Evolutionary conservation across 2,797 vertebrate genomes (phyloP).

Genomic region (Okamejei kenojei): DNA sequence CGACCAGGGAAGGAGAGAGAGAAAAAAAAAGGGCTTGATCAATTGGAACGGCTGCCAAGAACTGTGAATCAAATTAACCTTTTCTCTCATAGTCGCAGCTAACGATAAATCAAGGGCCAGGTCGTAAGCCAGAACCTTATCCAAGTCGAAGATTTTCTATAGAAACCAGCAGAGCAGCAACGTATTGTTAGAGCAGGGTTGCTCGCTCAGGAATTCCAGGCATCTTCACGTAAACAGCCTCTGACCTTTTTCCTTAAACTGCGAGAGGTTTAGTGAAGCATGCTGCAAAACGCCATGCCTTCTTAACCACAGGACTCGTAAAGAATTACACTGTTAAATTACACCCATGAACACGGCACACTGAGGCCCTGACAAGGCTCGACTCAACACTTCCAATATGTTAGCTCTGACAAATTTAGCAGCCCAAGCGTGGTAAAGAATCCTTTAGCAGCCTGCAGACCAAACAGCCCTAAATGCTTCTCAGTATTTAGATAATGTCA

Average conservation of each 20-base stretch:
- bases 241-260: slow-evolving; percentile 27
- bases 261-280: slow-evolving; percentile 30
- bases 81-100: slow-evolving; percentile 35
- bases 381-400: slow-evolving; percentile 29
- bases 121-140: slow-evolving; percentile 38
- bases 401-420: slow-evolving; percentile 10
- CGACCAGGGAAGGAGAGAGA: slow-evolving; percentile 26
- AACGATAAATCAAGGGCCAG: slow-evolving; percentile 40
- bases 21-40: slow-evolving; percentile 39
- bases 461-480: slow-evolving; percentile 13
- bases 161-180: slow-evolving; percentile 12
- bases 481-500: slow-evolving; percentile 33
- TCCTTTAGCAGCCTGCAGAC: not conserved
- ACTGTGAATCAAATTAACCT: slow-evolving; percentile 44
- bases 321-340: slow-evolving; percentile 38
- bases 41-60: slow-evolving; percentile 39
- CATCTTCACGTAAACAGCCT: slow-evolving; percentile 36
- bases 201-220: slow-evolving; percentile 32
- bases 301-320: slow-evolving; percentile 37
- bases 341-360: slow-evolving; percentile 12
- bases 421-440: slow-evolving; percentile 6
- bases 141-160: slow-evolving; percentile 28
- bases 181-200: slow-evolving; percentile 2
- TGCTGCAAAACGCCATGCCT: slow-evolving; percentile 9
- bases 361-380: slow-evolving; percentile 23